Evolutionary conservation across 2,113 vertebrate species (phyloP).

Genomic region (Lutjanus erythropterus): DNA sequence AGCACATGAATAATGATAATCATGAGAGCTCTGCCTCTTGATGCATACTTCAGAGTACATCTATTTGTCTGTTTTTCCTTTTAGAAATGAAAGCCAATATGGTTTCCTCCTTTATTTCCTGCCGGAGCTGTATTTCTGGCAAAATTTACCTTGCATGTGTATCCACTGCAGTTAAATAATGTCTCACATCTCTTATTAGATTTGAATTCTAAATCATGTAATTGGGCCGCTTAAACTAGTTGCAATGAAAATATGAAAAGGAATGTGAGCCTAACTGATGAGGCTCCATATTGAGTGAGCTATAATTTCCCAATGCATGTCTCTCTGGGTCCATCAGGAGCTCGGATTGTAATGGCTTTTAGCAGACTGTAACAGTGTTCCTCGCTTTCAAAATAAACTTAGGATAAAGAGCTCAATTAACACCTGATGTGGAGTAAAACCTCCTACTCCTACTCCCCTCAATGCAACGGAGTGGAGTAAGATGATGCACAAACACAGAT

Average conservation of each 20-base stretch:
- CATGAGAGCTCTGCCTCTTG: constrained; percentile 64
- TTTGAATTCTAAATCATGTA: constrained; percentile 63
- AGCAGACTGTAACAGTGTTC: constrained; percentile 35
- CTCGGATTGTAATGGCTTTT: constrained; percentile 52
- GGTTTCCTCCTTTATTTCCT: constrained; percentile 32
- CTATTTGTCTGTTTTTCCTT: constrained; percentile 68
- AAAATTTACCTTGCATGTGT: constrained; percentile 49
- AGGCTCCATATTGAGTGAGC: constrained; percentile 39
- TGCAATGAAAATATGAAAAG: constrained; percentile 59
- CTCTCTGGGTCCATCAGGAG: constrained; percentile 52
- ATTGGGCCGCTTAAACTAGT: constrained; percentile 49
- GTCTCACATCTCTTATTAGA: constrained; percentile 46
- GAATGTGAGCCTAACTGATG: constrained; percentile 46
- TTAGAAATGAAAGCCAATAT: constrained; percentile 72
- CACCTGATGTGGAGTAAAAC: constrained; percentile 48
- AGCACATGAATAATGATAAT: constrained; percentile 77
- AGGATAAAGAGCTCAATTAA: constrained; percentile 59
- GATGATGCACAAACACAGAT: constrained; percentile 45
- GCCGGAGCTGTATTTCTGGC: constrained; percentile 35
- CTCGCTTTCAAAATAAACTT: constrained; percentile 48
- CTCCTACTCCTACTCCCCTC: no score
- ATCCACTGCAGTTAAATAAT: constrained; percentile 40
- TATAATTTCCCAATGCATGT: constrained; percentile 35
- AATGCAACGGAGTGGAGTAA: constrained; percentile 1
- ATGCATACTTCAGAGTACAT: constrained; percentile 67